Evolutionary conservation across 2,113 vertebrate genomes (phyloP).

Genomic region (Seriola dumerili): DNA sequence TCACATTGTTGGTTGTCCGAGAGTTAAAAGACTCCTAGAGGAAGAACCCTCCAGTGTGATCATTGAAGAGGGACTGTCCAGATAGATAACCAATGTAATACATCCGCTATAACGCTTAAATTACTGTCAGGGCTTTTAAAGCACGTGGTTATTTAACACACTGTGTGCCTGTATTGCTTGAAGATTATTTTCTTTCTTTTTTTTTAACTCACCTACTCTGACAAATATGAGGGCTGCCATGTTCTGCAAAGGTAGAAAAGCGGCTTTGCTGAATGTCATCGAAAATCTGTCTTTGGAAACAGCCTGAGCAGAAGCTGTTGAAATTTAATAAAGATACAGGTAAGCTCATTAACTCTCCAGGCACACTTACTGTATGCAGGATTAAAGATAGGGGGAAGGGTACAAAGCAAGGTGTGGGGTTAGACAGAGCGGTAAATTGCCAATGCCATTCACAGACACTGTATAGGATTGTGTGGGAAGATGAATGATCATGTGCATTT

Average conservation of each 20-base stretch:
- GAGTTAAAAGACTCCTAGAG: not conserved
- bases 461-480: constrained; percentile 40
- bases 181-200: not conserved
- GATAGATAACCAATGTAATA: not conserved
- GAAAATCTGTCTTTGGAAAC: constrained; percentile 62
- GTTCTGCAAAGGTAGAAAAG: constrained; percentile 43
- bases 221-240: constrained; percentile 45
- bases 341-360: constrained; percentile 74
- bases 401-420: constrained; percentile 24
- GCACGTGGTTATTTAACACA: not conserved
- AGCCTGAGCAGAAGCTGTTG: constrained; percentile 47
- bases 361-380: constrained; percentile 56
- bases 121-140: not conserved
- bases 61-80: not conserved
- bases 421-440: constrained; percentile 22
- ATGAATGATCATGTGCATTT: constrained; percentile 29
- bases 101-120: constrained; percentile 5
- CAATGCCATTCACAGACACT: constrained; percentile 17
- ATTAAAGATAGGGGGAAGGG: constrained; percentile 47
- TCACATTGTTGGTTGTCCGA: not conserved
- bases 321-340: constrained; percentile 76
- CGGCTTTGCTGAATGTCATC: constrained; percentile 59
- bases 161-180: too few relatives aligned
- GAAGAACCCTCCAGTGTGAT: not conserved
- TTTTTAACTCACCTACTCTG: constrained; percentile 2